Evolutionary conservation across 1,140 invertebrate genomes (phyloP).

Genomic region (Hyposmocoma kahamanoa): DNA sequence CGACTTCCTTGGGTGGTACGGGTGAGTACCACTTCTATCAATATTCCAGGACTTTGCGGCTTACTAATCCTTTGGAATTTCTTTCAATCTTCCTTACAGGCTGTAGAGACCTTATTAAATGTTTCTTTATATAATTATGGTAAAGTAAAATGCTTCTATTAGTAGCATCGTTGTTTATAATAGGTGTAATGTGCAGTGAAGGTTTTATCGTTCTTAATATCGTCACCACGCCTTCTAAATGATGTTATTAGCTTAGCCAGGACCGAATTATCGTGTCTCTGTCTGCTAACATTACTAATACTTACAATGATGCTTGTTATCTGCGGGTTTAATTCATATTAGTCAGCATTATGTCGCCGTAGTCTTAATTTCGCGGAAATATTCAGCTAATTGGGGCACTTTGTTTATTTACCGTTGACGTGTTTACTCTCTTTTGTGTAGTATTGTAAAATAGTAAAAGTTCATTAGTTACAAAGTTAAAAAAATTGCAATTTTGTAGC

Average conservation of each 20-base stretch:
- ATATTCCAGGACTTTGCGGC: slow-evolving; percentile 44
- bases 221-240: slow-evolving; percentile 14
- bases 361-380: too few relatives aligned
- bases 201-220: slow-evolving; percentile 29
- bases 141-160: too few relatives aligned
- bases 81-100: not conserved
- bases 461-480: not conserved
- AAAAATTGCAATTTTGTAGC: too few relatives aligned
- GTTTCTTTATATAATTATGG: too few relatives aligned
- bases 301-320: too few relatives aligned
- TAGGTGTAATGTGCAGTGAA: slow-evolving; percentile 28
- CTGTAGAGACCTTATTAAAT: too few relatives aligned
- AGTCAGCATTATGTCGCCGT: too few relatives aligned
- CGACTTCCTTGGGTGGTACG: slow-evolving; percentile 62
- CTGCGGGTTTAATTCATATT: too few relatives aligned
- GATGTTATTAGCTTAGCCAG: slow-evolving; percentile 1
- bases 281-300: not conserved
- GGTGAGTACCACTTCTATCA: slow-evolving; percentile 55
- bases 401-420: not conserved
- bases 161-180: too few relatives aligned
- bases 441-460: not conserved
- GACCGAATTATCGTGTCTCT: not conserved
- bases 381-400: not conserved
- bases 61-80: slow-evolving; percentile 15
- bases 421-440: not conserved